Conservation (phyloP, 1,140 invertebrate genomes). For the Cyrtorhinus lividipennis region DNA sequence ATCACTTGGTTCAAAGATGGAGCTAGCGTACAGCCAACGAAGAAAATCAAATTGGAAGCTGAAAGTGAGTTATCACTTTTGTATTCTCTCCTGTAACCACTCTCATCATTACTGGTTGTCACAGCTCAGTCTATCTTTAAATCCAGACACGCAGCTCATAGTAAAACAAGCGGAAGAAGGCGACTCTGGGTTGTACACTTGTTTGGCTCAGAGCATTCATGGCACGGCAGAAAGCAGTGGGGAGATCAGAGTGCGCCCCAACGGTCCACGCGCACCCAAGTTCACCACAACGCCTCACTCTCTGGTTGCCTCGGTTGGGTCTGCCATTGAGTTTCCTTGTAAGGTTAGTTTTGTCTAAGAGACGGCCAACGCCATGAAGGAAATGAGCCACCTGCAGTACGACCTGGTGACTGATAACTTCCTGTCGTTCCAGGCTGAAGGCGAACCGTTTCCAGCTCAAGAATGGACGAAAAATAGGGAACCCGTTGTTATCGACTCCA, state of each 20-base stretch:
- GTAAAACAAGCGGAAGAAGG: constrained; percentile 45
- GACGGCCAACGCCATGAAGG: no score
- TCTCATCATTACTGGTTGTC: background rate
- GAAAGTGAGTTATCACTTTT: constrained; percentile 31
- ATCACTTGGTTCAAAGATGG: constrained; percentile 58
- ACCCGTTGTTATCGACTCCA: constrained; percentile 32
- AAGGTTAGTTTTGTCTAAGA: background rate
- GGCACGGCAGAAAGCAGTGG: constrained; percentile 52
- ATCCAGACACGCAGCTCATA: constrained; percentile 32
- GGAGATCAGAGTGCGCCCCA: constrained; percentile 43
- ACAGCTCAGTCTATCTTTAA: background rate
- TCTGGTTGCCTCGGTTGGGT: constrained; percentile 52
- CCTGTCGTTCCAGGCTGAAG: constrained; percentile 41
- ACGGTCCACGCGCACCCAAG: constrained; percentile 36
- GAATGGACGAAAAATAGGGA: constrained; percentile 68
- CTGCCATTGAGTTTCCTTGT: constrained; percentile 64
- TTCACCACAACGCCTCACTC: constrained; percentile 53
- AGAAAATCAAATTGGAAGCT: constrained; percentile 40
- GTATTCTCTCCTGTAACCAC: no score
- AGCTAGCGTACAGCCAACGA: constrained; percentile 30
- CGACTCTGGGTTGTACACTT: constrained; percentile 67
- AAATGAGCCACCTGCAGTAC: no score
- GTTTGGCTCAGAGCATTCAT: constrained; percentile 56
- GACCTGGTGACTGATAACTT: no score
- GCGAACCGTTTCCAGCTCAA: constrained; percentile 50